Percentiles rank a stretch among this genome's conserved stretches.
Conservation (phyloP, 2,888 invertebrate genomes). For the Neoitamus cyanurus region DNA sequence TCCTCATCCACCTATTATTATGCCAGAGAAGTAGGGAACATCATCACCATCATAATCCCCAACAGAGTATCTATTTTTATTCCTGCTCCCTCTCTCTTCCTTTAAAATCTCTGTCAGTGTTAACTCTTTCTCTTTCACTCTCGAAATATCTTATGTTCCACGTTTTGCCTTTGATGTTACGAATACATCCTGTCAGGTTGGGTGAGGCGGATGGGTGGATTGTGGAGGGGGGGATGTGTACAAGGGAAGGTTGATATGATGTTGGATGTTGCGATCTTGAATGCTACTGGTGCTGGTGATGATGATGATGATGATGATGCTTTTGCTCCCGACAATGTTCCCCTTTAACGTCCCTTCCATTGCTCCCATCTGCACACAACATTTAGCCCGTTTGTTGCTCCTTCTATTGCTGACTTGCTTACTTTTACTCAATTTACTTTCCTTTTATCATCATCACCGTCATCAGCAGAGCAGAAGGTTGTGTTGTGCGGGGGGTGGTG, state of each 20-base stretch:
- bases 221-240: too few relatives aligned
- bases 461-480: background rate
- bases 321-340: background rate
- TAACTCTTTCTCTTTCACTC: background rate
- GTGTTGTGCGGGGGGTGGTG: too few relatives aligned
- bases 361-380: background rate
- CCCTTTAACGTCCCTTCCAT: background rate
- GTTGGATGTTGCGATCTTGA: too few relatives aligned
- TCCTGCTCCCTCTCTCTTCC: background rate
- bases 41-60: background rate
- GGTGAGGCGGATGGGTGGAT: background rate
- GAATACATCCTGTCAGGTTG: background rate
- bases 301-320: background rate
- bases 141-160: background rate
- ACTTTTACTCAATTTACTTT: background rate
- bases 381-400: background rate
- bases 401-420: background rate
- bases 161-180: background rate
- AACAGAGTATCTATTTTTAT: background rate
- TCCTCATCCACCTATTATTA: too few relatives aligned
- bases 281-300: background rate
- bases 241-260: too few relatives aligned
- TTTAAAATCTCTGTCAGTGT: background rate
- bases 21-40: background rate
- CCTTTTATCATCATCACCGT: background rate